Base-by-base conservation (phyloP, 2,888 invertebrate genomes). In the Pseudococcus jackbeardsleyi region DNA sequence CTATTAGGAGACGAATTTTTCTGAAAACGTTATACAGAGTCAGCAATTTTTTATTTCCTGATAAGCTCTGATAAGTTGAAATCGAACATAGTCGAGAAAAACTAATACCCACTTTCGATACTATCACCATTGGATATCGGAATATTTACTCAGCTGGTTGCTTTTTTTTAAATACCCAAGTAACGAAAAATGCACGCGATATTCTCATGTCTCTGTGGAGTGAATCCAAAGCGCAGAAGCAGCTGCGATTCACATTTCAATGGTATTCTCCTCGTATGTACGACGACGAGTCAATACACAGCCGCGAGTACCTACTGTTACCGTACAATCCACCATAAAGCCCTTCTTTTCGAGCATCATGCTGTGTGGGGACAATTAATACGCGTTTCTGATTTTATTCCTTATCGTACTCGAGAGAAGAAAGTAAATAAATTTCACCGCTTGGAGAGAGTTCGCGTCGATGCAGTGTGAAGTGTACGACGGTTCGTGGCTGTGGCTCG, bases 361-460 rank as follows among this genome's bases (percentile, higher is more conserved):
- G 15, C 17, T 54, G n/a, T 54, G 77, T 77, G 77, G 77, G 77
- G 77, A 77, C 77, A 39, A 39, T 54, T n/a, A n/a, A 77, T 42
- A 77, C 77, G 17, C 77, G 42, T 39, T 15, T 39, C 15, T 77
- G 42, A 42, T 77, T 77, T 42, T 42, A 77, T 77, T 77, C 42
- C 39, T 77, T n/a, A 77, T 77, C 77, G 39, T 42, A 26, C 42
- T 68, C 42, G 77, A 39, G 26, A 77, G 77, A 77, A 77, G 77
- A 77, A 77, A 42, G 77, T 77, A 77, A 77, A 77, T 77, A 77
- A 77, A 54, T 77, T 77, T 77, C 77, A 77, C 77, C 77, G 77
- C 9, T 33, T 26, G 77, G 77, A 39, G 77, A 77, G 77, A 77
- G 77, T 77, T 77, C n/a, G 77, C 54, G n/a, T 54, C n/a, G 54